phyloP scores from a whole-genome alignment of 92 coral and sea anemone genomes.

The Paragorgia papillata region DNA sequence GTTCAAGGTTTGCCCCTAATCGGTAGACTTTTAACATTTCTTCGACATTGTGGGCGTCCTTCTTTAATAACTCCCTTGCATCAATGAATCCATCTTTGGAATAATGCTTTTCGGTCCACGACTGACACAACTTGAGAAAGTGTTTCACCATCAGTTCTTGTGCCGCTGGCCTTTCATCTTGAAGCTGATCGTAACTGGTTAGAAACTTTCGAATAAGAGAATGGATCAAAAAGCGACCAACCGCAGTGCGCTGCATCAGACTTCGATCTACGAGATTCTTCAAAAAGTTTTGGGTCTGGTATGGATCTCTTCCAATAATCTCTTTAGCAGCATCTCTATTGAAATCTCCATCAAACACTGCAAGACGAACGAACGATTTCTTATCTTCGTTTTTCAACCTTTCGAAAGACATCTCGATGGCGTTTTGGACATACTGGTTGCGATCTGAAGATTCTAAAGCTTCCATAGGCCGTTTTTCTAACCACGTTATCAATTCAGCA shows the following conservation, averaged over 20 bases:
- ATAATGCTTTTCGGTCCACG: background rate
- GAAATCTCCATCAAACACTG: conserved; percentile 56
- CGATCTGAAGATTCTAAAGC: conserved; percentile 16
- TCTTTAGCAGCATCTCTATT: conserved; percentile 39
- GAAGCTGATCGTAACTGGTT: background rate
- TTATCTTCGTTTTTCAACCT: conserved; percentile 7
- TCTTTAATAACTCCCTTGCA: background rate
- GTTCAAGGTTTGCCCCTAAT: background rate
- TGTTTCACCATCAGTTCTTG: conserved; percentile 31
- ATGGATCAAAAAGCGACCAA: background rate
- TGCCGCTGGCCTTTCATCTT: background rate
- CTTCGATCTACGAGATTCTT: background rate
- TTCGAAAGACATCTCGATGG: conserved; percentile 52
- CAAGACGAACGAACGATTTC: conserved; percentile 32
- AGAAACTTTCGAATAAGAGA: conserved; percentile 11
- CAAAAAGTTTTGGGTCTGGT: background rate
- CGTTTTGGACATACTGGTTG: background rate
- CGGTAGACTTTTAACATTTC: background rate
- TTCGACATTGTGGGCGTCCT: conserved; percentile 23
- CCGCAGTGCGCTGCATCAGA: background rate
- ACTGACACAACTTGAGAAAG: conserved; percentile 13
- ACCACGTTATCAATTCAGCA: background rate
- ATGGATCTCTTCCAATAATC: background rate
- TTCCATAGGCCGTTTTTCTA: conserved; percentile 40
- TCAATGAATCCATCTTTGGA: background rate